Evolutionary conservation across 2,113 vertebrate species (phyloP), one percentile per base, ranked within the genome.

Genomic region (Puntigrus tetrazona): DNA sequence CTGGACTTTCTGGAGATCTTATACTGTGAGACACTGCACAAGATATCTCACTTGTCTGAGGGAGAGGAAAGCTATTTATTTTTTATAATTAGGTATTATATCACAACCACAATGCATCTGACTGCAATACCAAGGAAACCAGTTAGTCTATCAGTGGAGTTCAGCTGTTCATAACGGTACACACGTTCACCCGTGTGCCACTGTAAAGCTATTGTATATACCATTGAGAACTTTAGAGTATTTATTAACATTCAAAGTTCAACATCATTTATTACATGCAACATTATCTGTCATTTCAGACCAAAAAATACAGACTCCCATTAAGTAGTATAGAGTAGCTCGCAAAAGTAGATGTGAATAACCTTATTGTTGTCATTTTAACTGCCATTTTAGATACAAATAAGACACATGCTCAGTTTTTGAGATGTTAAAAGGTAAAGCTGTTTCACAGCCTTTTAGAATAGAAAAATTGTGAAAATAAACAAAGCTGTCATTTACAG

Each of bases 191-290:
- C 89, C 87, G 94, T 93, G 91, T 94, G 88, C 91, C 89, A 84
- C 92, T 96, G 95, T 96, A 94, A 92, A 96, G 92, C 94, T 93
- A 91, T 93, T 97, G 96, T 98, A 97, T 92, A 97, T 96, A 96
- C 94, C 93, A 94, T 93, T 89, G 91, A 96, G 93, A 96, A 93
- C 92, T 91, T 84, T 89, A 93, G 94, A 92, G 91, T 98, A 98
- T 99, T 98, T 98, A 98, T 98, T 98, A 91, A 96, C 94, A 92
- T 86, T 92, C 89, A 91, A 94, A 88, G 92, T 90, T 90, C 92
- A 88, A 88, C 91, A 93, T 93, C 92, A 85, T 93, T 89, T 94
- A 93, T 93, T 92, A 90, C 92, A 90, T 92, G 87, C 90, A 91
- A 89, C 92, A 87, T 90, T 93, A 85, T 91, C 92, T 92, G 86